A percentile compares a stretch with the other conserved stretches of the same genome.
Evolutionary conservation across 2,797 vertebrate species (phyloP).

Genomic region (Loris lydekkerianus): DNA sequence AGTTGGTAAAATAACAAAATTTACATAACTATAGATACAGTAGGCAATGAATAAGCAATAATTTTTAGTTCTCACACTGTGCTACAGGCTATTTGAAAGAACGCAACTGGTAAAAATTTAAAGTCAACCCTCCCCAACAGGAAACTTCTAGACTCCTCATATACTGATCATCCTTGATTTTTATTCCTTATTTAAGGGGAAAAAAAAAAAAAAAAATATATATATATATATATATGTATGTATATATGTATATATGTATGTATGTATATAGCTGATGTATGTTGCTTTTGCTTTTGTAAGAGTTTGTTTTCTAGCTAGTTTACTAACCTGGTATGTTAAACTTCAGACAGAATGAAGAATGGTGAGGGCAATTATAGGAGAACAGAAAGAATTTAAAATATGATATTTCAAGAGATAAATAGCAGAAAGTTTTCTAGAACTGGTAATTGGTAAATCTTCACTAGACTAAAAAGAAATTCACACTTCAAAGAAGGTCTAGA

Average conservation of each 20-base stretch:
- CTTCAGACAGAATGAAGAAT: neutral
- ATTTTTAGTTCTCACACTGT: neutral
- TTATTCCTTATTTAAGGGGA: neutral
- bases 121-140: neutral
- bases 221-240: too few species aligned
- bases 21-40: neutral
- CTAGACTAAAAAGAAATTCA: neutral
- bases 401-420: neutral
- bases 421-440: neutral
- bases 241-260: too few species aligned
- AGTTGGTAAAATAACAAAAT: neutral
- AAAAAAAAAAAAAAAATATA: neutral
- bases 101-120: neutral
- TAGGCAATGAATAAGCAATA: neutral
- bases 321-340: neutral
- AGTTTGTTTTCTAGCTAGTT: neutral
- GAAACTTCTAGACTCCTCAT: neutral
- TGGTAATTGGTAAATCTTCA: neutral
- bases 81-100: neutral
- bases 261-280: neutral
- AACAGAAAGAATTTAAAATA: slow-evolving; percentile 36
- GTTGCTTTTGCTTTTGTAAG: neutral
- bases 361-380: neutral
- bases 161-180: neutral
- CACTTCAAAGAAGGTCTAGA: neutral